Percentiles rank a stretch among this genome's conserved stretches.
Evolutionary conservation across 2,113 vertebrate species (phyloP).

Genomic region (Zosterops hypoxanthus): DNA sequence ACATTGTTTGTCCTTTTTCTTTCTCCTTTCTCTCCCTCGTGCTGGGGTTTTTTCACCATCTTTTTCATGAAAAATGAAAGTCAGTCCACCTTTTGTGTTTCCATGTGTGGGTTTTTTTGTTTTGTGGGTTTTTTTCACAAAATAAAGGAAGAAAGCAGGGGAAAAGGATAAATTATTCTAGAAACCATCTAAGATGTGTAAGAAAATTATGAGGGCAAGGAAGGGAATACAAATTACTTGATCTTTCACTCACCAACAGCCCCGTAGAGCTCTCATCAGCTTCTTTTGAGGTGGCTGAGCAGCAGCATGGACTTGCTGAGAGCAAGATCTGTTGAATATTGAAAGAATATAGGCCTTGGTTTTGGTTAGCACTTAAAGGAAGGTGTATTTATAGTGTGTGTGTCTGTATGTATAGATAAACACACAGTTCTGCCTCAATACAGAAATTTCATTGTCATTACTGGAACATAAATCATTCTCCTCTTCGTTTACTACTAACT

Average conservation of each 20-base stretch:
- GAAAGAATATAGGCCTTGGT: background rate
- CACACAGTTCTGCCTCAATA: background rate
- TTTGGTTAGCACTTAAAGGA: background rate
- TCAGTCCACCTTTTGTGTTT: background rate
- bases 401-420: background rate
- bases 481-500: background rate
- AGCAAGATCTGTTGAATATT: background rate
- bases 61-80: background rate
- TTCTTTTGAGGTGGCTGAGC: background rate
- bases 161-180: background rate
- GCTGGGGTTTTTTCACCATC: background rate
- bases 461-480: background rate
- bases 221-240: background rate
- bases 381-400: background rate
- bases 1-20: background rate
- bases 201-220: background rate
- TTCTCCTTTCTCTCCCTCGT: background rate
- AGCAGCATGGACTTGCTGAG: background rate
- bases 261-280: background rate
- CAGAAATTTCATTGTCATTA: background rate
- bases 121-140: background rate
- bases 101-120: background rate
- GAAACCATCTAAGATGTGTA: background rate
- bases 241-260: background rate
- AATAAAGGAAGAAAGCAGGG: background rate